A percentile compares a stretch with the other conserved stretches of the same genome.
phyloP scores from a whole-genome alignment of 2,113 vertebrate species.

The Emydura subglobosa region DNA sequence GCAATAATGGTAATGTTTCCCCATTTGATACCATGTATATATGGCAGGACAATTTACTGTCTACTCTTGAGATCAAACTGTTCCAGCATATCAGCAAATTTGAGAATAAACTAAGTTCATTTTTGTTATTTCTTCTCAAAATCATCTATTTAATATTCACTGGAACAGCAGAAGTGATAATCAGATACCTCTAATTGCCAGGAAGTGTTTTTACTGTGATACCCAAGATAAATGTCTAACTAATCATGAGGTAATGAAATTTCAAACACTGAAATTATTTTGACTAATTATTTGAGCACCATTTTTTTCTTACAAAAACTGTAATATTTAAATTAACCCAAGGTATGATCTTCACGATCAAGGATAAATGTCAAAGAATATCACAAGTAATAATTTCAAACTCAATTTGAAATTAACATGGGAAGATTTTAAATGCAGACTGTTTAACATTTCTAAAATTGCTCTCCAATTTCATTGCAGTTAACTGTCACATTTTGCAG shows the following conservation, averaged over 20 bases:
- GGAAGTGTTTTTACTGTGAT: background rate
- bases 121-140: background rate
- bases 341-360: background rate
- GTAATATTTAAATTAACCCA: background rate
- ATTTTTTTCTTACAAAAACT: background rate
- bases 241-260: background rate
- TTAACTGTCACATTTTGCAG: background rate
- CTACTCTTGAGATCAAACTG: background rate
- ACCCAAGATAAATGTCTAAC: background rate
- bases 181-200: background rate
- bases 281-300: fast-evolving
- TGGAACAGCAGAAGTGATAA: background rate
- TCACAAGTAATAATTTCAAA: background rate
- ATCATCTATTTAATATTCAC: background rate
- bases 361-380: background rate
- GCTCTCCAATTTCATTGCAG: background rate
- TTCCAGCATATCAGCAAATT: background rate
- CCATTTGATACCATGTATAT: background rate
- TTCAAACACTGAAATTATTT: background rate
- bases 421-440: background rate
- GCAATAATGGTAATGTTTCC: background rate
- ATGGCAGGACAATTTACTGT: background rate
- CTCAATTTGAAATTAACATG: background rate
- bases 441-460: background rate
- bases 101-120: background rate